Conservation (phyloP, 2,888 invertebrate genomes). For the Philopedon plagiatum region DNA sequence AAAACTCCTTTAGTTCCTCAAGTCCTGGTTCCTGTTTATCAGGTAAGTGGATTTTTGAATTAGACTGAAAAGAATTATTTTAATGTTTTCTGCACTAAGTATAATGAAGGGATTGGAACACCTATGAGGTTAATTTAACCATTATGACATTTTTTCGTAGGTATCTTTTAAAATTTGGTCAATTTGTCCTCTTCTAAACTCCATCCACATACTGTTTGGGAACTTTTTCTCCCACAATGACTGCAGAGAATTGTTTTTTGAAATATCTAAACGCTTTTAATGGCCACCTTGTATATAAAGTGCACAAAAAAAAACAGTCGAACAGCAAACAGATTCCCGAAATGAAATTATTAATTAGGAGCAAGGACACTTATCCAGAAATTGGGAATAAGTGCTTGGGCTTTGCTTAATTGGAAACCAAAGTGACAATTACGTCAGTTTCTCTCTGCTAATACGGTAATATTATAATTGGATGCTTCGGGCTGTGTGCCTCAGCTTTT, state of each 20-base stretch:
- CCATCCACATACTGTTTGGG: no score
- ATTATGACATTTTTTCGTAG: no score
- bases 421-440: conserved; percentile 67
- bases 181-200: no score
- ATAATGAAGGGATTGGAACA: no score
- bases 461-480: conserved; percentile 67
- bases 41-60: conserved; percentile 67
- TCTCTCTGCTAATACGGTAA: conserved; percentile 64
- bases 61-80: no score
- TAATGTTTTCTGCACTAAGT: no score
- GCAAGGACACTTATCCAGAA: conserved; percentile 49
- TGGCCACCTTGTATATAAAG: no score
- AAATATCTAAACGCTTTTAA: no score
- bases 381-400: conserved; percentile 56
- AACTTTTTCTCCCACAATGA: no score
- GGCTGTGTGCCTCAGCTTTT: conserved; percentile 59
- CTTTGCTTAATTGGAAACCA: conserved; percentile 67
- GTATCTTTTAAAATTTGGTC: no score
- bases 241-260: no score
- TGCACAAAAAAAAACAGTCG: neutral
- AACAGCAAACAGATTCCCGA: neutral
- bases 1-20: conserved; percentile 77
- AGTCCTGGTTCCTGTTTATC: conserved; percentile 76
- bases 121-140: no score
- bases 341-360: conserved; percentile 42